These are phyloP conservation scores for Daubentonia madagascariensis DNA, from an alignment of 2,113 vertebrate species.

Conservation along the genomic window DNA sequence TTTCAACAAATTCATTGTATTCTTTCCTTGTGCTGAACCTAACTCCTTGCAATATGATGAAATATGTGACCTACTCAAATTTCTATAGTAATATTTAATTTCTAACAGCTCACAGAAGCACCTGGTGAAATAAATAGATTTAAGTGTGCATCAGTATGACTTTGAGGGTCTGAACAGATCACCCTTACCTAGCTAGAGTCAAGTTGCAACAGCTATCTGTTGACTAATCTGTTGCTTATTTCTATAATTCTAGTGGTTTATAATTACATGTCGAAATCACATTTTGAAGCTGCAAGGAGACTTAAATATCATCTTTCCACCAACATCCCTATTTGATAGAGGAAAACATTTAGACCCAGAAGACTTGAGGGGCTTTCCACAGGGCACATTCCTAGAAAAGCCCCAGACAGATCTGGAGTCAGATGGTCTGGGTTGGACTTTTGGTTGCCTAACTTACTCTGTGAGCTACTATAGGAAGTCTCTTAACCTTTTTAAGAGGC, in stretches of 20 bases:
- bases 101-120: neutral
- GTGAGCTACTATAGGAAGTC: neutral
- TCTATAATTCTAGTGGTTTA: neutral
- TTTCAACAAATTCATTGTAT: neutral
- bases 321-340: neutral
- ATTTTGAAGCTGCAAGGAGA: neutral
- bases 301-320: neutral
- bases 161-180: neutral
- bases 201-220: neutral
- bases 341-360: neutral
- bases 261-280: neutral
- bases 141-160: fast-evolving
- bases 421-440: neutral
- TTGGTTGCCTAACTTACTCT: neutral
- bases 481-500: slow-evolving; percentile 1
- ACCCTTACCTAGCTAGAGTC: neutral
- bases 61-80: slow-evolving; percentile 50
- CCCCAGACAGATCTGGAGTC: neutral
- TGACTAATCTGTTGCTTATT: neutral
- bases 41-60: slow-evolving; percentile 42
- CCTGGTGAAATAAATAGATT: neutral
- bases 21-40: neutral
- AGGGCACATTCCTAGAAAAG: neutral
- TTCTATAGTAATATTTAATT: slow-evolving; percentile 62
- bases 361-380: neutral